Evolutionary conservation across 2,797 vertebrate genomes (phyloP).

Genomic region (Gobio occitaniae): DNA sequence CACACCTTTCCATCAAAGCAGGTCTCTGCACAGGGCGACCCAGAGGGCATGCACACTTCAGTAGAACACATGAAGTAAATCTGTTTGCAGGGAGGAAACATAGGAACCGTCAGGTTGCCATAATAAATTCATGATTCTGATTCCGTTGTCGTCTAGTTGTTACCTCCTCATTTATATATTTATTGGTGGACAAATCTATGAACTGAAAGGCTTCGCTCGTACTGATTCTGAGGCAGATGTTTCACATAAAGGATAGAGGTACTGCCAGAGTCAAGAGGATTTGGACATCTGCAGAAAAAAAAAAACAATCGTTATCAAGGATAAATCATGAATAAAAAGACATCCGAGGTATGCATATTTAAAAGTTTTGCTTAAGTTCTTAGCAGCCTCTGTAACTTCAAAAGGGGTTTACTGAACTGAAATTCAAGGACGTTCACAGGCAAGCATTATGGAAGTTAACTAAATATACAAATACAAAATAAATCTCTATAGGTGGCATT

Average conservation of each 20-base stretch:
- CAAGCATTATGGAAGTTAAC: not conserved
- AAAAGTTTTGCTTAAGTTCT: too few species aligned
- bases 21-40: constrained; percentile 63
- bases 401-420: not conserved
- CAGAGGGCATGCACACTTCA: constrained; percentile 43
- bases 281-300: constrained; percentile 71
- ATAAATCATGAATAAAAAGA: not conserved
- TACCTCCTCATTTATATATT: constrained; percentile 76
- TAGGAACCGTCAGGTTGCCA: not conserved
- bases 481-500: not conserved
- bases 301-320: not conserved
- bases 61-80: constrained; percentile 82
- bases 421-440: not conserved
- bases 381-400: not conserved
- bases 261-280: constrained; percentile 65
- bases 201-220: constrained; percentile 75
- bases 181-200: constrained; percentile 69
- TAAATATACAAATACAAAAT: not conserved
- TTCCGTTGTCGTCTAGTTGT: not conserved
- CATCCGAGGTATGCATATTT: not conserved
- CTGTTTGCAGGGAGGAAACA: constrained; percentile 54
- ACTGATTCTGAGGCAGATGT: constrained; percentile 46
- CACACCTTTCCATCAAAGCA: constrained; percentile 73
- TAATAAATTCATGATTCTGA: not conserved
- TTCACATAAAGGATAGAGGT: constrained; percentile 28